Conservation (phyloP, 2,888 invertebrate genomes). For the Adela reaumurella region DNA sequence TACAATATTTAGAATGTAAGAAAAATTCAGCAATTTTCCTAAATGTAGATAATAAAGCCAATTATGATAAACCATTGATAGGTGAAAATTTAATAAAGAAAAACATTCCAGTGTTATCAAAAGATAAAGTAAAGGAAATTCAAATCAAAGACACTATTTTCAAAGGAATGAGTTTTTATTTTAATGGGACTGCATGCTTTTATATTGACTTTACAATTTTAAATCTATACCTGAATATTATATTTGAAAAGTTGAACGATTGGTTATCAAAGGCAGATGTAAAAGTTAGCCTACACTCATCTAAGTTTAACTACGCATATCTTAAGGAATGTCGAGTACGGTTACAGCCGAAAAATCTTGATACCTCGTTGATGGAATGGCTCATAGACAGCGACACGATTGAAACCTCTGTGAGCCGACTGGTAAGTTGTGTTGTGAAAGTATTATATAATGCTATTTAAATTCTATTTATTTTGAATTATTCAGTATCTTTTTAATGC, state of each 20-base stretch:
- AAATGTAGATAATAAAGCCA: neutral
- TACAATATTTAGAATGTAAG: neutral
- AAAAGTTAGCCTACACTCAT: constrained; percentile 21
- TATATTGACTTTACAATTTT: neutral
- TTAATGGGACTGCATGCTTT: neutral
- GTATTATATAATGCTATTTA: too few relatives aligned
- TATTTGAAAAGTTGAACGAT: neutral
- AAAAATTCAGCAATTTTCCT: neutral
- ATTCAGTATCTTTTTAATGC: too few relatives aligned
- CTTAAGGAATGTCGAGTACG: constrained; percentile 30
- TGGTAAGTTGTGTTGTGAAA: constrained; percentile 23
- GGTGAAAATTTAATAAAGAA: neutral
- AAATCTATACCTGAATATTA: neutral
- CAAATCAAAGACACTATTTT: neutral
- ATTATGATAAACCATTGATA: neutral
- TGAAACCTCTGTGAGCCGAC: constrained; percentile 20
- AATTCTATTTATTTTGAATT: too few relatives aligned
- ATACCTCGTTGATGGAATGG: constrained; percentile 41
- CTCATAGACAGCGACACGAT: constrained; percentile 33
- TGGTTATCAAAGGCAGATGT: constrained; percentile 1
- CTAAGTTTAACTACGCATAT: constrained; percentile 23
- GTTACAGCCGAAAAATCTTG: constrained; percentile 23
- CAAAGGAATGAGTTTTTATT: neutral
- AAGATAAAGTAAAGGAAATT: neutral
- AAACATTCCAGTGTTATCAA: neutral